Evolutionary conservation across 2,888 invertebrate genomes (phyloP), one percentile per base, ranked within the genome.

Genomic region (Chouioia cunea): DNA sequence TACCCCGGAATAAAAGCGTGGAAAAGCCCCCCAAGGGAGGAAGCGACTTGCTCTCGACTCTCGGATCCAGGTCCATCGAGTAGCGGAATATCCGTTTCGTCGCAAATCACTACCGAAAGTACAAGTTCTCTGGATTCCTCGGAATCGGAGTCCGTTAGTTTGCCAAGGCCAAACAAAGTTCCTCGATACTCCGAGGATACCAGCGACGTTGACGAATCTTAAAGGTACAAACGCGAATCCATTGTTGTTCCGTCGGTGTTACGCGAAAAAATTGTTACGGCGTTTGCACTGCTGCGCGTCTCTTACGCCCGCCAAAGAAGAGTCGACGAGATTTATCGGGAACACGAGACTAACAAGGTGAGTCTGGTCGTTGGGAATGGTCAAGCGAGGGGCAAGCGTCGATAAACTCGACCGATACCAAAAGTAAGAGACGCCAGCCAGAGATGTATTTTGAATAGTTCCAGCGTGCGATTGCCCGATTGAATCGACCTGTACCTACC

Each of bases 401-500:
- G 12, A 3, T 1, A 36, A 36, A 36, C 6, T 36, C 12, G 6
- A 10, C 10, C 6, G 6, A 36, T 36, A 36, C 12, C 36, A 4
- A 6, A 6, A 10, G 36, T 6, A 36, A 36, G 4, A 6, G 36
- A 36, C 36, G 36, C 36, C 1, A 10, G 10, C 36, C 10, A 4
- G 36, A 36, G 10, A 3, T 36, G 12, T 36, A 36, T 36, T 36
- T 36, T 36, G 6, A n/a, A 36, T 36, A 10, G 10, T 36, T 36
- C 36, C 10, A 36, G 36, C 10, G 6, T 10, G 12, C 12, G 36
- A 36, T 36, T 36, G 12, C 6, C n/a, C 36, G 4, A 36, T 36
- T 36, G 36, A 36, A 36, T 57, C n/a, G 44, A 53, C 53, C n/a
- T n/a, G 14, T 16, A 79, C 78, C 78, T 78, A 85, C 85, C 88